phyloP scores from a whole-genome alignment of 2,888 invertebrate species.

The Tachina fera region DNA sequence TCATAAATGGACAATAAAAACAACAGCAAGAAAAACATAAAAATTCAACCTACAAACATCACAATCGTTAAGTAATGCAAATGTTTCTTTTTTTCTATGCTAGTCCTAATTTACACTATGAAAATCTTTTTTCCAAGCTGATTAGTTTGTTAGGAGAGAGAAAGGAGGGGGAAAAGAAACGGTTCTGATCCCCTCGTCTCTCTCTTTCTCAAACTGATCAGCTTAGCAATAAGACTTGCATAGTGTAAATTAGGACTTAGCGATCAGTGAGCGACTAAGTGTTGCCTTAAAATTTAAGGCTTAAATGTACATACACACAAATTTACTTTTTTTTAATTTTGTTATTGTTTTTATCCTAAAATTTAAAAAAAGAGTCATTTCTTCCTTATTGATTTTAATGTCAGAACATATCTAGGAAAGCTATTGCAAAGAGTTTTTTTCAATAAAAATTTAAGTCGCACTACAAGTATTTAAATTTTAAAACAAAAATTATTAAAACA shows the following conservation, averaged over 20 bases:
- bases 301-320: background rate
- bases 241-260: too few species aligned
- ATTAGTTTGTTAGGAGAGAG: too few species aligned
- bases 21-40: constrained; percentile 13
- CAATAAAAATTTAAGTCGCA: background rate
- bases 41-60: constrained; percentile 34
- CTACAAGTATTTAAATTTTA: background rate
- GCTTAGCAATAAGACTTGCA: too few species aligned
- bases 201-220: too few species aligned
- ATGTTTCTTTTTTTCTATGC: constrained; percentile 15
- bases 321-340: background rate
- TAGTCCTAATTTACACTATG: too few species aligned
- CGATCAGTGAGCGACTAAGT: constrained; percentile 72
- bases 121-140: too few species aligned
- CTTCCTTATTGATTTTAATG: constrained; percentile 9
- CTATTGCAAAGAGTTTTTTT: background rate
- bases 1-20: constrained; percentile 40
- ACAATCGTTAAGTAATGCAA: constrained; percentile 28
- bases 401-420: background rate
- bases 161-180: too few species aligned
- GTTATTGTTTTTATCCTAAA: background rate
- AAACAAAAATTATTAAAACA: background rate
- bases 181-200: too few species aligned
- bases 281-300: background rate
- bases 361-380: constrained; percentile 2